A percentile compares a stretch with the other conserved stretches of the same genome.
These are phyloP conservation scores for Amphiura filiformis DNA, from an alignment of 35 echinoderm and acorn worm species.

Conservation along the genomic window DNA sequence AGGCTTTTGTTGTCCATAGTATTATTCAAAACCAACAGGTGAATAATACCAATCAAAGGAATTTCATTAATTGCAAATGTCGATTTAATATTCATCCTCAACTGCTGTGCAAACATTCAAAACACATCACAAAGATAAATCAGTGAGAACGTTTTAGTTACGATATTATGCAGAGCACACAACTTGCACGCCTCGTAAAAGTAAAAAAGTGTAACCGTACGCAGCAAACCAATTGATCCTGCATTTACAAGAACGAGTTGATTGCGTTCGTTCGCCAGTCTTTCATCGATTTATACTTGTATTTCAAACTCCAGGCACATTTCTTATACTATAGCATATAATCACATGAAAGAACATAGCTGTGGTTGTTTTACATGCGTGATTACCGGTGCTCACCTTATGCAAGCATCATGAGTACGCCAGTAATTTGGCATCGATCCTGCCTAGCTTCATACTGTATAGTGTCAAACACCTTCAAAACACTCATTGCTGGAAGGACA, in stretches of 20 bases:
- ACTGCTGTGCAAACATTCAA: neutral
- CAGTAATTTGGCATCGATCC: neutral
- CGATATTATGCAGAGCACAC: too few relatives aligned
- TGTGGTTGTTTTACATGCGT: neutral
- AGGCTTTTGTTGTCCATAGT: too few relatives aligned
- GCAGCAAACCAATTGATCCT: neutral
- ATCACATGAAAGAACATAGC: conserved; percentile 10
- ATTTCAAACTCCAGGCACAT: neutral
- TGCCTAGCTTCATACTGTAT: neutral
- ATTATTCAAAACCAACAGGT: too few relatives aligned
- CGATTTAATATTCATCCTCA: neutral
- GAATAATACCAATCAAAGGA: too few relatives aligned
- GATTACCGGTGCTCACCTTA: neutral
- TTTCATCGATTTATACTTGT: neutral
- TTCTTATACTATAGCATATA: neutral
- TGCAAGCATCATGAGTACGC: neutral
- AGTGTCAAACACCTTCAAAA: conserved; percentile 6
- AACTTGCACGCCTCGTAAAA: too few relatives aligned
- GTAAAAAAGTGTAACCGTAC: neutral
- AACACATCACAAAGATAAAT: too few relatives aligned
- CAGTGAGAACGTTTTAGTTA: too few relatives aligned
- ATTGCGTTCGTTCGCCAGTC: neutral
- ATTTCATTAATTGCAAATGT: too few relatives aligned
- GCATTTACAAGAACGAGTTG: neutral
- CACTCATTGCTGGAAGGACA: neutral